Conservation (phyloP, 2,113 vertebrate species). For the Coptodon rendalli region DNA sequence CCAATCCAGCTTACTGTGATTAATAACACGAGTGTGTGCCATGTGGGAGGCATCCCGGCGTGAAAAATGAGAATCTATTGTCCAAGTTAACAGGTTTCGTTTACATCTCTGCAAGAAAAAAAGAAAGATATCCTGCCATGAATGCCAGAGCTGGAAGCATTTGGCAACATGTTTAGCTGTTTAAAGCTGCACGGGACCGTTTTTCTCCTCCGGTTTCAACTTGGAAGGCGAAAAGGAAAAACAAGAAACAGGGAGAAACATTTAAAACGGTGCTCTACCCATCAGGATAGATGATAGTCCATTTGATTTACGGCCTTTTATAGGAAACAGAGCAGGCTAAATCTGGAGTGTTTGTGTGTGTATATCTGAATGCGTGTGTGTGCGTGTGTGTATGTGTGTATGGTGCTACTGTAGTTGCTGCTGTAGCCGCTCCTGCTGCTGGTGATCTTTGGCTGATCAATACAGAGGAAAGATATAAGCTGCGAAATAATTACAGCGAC, state of each 20-base stretch:
- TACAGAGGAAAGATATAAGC: conserved; percentile 52
- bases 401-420: not conserved
- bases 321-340: conserved; percentile 16
- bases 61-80: conserved; percentile 13
- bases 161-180: not conserved
- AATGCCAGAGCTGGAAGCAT: not conserved
- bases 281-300: conserved; percentile 34
- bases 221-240: conserved; percentile 12
- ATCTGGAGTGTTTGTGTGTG: not conserved
- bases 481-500: conserved; percentile 62
- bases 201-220: conserved; percentile 37
- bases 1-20: not conserved
- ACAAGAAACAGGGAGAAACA: not conserved
- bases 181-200: not conserved
- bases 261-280: conserved; percentile 5
- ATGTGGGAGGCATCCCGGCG: not conserved
- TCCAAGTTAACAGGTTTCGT: conserved; percentile 8
- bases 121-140: not conserved
- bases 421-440: not conserved
- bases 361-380: not conserved
- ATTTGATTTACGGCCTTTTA: conserved; percentile 45
- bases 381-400: not conserved
- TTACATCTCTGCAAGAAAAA: not conserved
- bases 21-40: not conserved
- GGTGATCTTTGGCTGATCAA: conserved; percentile 44